Evolutionary conservation across 2,113 vertebrate genomes (phyloP).

Genomic region (Aplodontia rufa): DNA sequence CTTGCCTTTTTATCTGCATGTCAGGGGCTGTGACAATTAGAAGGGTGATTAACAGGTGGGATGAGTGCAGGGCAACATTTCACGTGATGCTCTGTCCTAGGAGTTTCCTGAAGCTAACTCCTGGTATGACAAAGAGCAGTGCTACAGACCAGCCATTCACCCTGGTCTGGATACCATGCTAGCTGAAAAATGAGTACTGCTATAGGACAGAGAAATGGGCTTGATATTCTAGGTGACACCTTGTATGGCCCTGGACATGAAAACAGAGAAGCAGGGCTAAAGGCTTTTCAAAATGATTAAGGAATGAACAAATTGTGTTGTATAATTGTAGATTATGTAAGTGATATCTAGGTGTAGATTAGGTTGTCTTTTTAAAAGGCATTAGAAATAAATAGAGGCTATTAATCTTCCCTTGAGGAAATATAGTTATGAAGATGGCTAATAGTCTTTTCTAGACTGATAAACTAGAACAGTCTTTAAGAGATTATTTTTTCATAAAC

Average conservation of each 20-base stretch:
- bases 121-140: neutral
- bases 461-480: neutral
- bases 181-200: neutral
- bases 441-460: slow-evolving; percentile 18
- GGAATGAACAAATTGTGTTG: slow-evolving; percentile 7
- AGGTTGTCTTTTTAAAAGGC: neutral
- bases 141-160: neutral
- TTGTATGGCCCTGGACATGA: neutral
- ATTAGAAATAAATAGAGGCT: neutral
- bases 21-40: neutral
- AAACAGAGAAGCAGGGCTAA: neutral
- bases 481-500: slow-evolving; percentile 24
- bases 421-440: slow-evolving; percentile 8
- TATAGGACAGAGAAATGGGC: neutral
- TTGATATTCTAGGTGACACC: neutral
- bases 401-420: slow-evolving; percentile 31
- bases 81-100: neutral
- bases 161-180: neutral
- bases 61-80: neutral
- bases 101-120: neutral
- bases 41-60: neutral
- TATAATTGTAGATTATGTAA: neutral
- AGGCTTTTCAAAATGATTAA: slow-evolving; percentile 20
- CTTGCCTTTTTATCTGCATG: neutral
- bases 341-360: neutral